Conservation (phyloP, 1,140 invertebrate species). For the Eriocheir sinensis region DNA sequence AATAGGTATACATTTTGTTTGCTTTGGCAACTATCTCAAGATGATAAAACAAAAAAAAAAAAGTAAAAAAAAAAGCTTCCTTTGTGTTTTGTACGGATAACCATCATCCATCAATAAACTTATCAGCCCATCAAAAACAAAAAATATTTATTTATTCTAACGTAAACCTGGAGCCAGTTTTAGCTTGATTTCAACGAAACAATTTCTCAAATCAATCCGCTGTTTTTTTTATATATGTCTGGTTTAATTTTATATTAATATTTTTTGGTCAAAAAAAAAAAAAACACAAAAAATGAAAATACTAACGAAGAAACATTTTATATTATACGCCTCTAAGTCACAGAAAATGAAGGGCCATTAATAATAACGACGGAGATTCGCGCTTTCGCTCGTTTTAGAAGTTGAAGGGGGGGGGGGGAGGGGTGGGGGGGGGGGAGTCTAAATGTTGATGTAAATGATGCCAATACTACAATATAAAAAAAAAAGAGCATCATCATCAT, state of each 20-base stretch:
- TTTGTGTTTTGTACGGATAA: too few relatives aligned
- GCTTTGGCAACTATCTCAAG: too few relatives aligned
- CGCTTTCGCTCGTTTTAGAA: not conserved
- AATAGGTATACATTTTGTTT: too few relatives aligned
- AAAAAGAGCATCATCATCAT: not conserved
- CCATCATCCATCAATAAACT: too few relatives aligned
- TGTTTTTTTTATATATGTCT: not conserved
- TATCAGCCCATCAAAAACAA: too few relatives aligned
- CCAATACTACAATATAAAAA: not conserved
- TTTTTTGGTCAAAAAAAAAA: not conserved
- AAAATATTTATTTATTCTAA: too few relatives aligned
- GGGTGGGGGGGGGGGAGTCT: not conserved
- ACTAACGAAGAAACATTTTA: not conserved
- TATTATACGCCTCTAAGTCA: not conserved
- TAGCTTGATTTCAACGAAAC: too few relatives aligned
- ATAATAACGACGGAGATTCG: not conserved
- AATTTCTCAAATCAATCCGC: not conserved
- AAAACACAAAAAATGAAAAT: not conserved
- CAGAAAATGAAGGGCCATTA: not conserved
- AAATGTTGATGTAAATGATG: not conserved
- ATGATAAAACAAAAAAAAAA: too few relatives aligned
- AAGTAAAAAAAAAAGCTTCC: too few relatives aligned
- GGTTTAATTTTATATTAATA: not conserved
- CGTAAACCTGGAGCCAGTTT: too few relatives aligned
- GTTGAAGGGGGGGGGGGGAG: not conserved